Evolutionary conservation across 2,888 invertebrate species (phyloP), one percentile per base, ranked within the genome.

Genomic region (Hirtodrosophila histrioides): DNA sequence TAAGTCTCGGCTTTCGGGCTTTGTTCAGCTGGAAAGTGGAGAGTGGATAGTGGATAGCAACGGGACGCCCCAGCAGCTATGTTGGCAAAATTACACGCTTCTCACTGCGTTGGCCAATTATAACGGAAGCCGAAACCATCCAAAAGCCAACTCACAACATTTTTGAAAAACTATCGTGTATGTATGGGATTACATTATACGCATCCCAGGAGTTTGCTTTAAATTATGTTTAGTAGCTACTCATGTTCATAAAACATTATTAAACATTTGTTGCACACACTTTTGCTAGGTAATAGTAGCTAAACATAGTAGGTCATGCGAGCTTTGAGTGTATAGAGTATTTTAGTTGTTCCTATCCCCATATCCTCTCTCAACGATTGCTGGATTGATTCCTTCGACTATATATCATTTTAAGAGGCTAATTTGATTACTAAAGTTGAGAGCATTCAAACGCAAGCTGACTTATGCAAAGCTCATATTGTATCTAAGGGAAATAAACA

Each of bases 401-500:
- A 43, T 44, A 45, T 49, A 17, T 53, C 57, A 37, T 49, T 33
- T 29, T 27, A n/a, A 55, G 37, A 40, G 45, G 41, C 60, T 69
- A 75, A 75, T 75, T 17, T 17, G 1, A 17, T 17, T 69, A 49
- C 45, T 45, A 17, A 17, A 17, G 17, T 69, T 49, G 64, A 45
- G 44, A 56, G 64, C 48, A 36, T 53, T n/a, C 31, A 41, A 53
- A 53, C 39, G 64, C 51, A 69, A 60, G 49, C 75, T 37, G 33
- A 54, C 58, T 55, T 63, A 69, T 64, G 58, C 51, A 60, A 75
- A 50, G 75, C 58, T 49, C 51, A 56, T 45, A 58, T 51, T 75
- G 56, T 53, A 48, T 12, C n/a, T 24, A 37, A 36, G 6, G 6
- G 27, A 4, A 27, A 27, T 17, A 36, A 24, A 55, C 27, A 50